Evolutionary conservation across 2,797 vertebrate genomes (phyloP).

Genomic region (Euthynnus affinis): DNA sequence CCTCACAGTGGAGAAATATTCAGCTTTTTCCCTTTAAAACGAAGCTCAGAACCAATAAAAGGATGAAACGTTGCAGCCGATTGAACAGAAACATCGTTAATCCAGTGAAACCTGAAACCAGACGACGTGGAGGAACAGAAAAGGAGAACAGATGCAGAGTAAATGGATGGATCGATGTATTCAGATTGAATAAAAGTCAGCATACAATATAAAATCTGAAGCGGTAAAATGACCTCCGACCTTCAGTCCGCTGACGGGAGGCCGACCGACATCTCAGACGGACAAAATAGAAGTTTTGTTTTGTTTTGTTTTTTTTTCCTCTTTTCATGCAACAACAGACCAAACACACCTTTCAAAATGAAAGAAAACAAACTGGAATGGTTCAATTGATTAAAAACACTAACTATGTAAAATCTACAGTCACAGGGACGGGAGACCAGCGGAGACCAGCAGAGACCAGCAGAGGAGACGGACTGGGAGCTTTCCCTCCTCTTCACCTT

Average conservation of each 20-base stretch:
- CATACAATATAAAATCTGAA: slow-evolving; percentile 48
- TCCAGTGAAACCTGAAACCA: too few species aligned
- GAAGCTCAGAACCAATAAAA: too few species aligned
- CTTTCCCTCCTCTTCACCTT: slow-evolving; percentile 14
- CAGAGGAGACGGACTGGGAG: slow-evolving; percentile 3
- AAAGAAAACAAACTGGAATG: slow-evolving; percentile 67
- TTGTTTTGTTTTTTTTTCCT: background rate
- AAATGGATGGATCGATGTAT: slow-evolving; percentile 58
- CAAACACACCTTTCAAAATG: slow-evolving; percentile 41
- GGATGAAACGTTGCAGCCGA: too few species aligned
- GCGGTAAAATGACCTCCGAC: slow-evolving; percentile 38
- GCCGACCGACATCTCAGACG: background rate
- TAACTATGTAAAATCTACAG: slow-evolving; percentile 37
- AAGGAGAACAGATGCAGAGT: slow-evolving; percentile 17
- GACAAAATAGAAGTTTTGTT: slow-evolving; percentile 31
- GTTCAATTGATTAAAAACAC: slow-evolving; percentile 54
- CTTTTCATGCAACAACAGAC: slow-evolving; percentile 63
- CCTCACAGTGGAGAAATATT: too few species aligned
- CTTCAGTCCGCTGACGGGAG: too few species aligned
- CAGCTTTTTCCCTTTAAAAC: too few species aligned
- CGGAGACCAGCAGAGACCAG: background rate
- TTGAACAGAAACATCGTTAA: too few species aligned
- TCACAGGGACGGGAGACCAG: slow-evolving; percentile 17
- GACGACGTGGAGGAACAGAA: too few species aligned
- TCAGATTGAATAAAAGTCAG: slow-evolving; percentile 50